Evolutionary conservation across 1,140 invertebrate genomes (phyloP), one percentile per base, ranked within the genome.

Genomic region (Theocolax elegans): DNA sequence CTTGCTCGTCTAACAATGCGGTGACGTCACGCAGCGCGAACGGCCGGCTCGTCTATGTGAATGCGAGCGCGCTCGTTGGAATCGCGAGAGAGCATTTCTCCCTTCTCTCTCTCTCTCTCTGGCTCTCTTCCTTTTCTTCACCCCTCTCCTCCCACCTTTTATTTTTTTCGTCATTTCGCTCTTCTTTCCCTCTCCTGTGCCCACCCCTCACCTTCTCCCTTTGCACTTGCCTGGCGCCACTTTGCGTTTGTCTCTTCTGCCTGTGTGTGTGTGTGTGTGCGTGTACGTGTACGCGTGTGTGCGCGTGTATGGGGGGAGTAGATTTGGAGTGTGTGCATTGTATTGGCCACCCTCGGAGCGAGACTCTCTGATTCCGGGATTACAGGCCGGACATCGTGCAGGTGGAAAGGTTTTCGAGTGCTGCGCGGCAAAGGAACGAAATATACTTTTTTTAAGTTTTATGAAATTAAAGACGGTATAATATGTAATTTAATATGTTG

Each of bases 1-100:
- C 83, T 86, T 81, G 83, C 84, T 84, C 82, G 82, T 86, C 84
- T 85, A 86, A 86, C 85, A 86, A 86, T 86, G 83, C 85, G 80
- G 80, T 85, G 83, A 86, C 84, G 84, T 85, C 84, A 86, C 83
- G 81, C 79, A 76, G 74, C 72, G 56, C 54, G 66, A 51, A 56
- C 54, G 44, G 35, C 46, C 46, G 35, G 15, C 7, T 17, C 15
- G 29, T 59, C 48, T 59, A 38, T 49, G 54, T 21, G 54, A 23
- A 58, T 58, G 17, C 35, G 35, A 67, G 60, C 27, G 27, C 53
- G 23, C 27, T 6, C 6, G 40, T 44, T 44, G 40, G 51, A 54
- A 54, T 31, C 51, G 51, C 27, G 29, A 27, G 25, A 29, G 48
- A 25, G 44, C 19, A 29, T 35, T 12, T 48, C 67, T 49, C 38